A percentile compares a stretch with the other conserved stretches of the same genome.
phyloP scores from a whole-genome alignment of 2,888 invertebrate species.

The Drosophila phalerata region DNA sequence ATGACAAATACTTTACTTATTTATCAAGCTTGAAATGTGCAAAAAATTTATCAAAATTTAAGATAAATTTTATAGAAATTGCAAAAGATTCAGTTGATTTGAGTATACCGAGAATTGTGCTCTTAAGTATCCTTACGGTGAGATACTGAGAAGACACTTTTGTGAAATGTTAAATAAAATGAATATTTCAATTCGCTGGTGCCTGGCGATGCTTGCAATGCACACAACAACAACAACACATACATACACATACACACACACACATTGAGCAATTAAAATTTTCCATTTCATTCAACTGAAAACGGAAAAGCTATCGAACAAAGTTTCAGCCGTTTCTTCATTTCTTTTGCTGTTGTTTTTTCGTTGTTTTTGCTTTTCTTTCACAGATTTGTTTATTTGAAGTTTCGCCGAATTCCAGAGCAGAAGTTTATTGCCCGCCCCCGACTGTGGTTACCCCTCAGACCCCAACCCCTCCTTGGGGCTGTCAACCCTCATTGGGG shows the following conservation, averaged over 20 bases:
- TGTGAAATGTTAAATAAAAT: conserved; percentile 11
- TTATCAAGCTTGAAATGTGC: not conserved
- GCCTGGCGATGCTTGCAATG: conserved; percentile 19
- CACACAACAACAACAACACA: conserved; percentile 11
- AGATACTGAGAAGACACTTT: conserved; percentile 13
- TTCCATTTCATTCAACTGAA: conserved; percentile 84
- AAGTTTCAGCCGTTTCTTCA: conserved; percentile 55
- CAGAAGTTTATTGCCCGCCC: conserved; percentile 42
- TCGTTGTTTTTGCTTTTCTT: conserved; percentile 62
- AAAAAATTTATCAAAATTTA: not conserved
- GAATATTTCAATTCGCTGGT: conserved; percentile 34
- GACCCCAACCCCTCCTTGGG: conserved; percentile 3
- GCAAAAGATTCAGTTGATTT: conserved; percentile 5
- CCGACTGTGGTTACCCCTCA: conserved; percentile 44
- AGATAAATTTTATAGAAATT: conserved; percentile 1
- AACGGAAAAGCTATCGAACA: conserved; percentile 61
- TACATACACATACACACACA: not conserved
- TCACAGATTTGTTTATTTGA: conserved; percentile 78
- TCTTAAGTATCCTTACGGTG: not conserved
- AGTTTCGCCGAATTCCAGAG: conserved; percentile 54
- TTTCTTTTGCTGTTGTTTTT: conserved; percentile 41
- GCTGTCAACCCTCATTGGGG: conserved; percentile 65
- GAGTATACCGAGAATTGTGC: not conserved
- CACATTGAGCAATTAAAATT: conserved; percentile 82
- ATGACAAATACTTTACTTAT: conserved; percentile 10